phyloP scores from a whole-genome alignment of 2,888 invertebrate genomes.

The Scaptomyza flava region DNA sequence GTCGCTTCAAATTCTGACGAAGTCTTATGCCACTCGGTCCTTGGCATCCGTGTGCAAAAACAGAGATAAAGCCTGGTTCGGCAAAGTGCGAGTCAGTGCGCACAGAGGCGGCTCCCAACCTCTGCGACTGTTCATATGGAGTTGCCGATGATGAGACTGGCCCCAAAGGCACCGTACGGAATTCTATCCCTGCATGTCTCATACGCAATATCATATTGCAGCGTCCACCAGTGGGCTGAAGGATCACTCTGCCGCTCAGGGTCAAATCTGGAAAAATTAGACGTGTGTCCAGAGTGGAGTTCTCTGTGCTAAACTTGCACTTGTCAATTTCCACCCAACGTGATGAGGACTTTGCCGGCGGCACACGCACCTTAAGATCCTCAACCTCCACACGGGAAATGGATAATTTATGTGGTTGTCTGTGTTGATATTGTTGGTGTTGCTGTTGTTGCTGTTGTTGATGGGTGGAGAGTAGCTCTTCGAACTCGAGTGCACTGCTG shows the following conservation, averaged over 20 bases:
- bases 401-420: slow-evolving; percentile 75
- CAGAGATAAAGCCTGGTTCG: slow-evolving; percentile 93
- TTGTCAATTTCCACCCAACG: slow-evolving; percentile 89
- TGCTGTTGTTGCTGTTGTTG: slow-evolving; percentile 60
- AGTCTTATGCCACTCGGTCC: slow-evolving; percentile 82
- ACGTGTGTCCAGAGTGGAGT: slow-evolving; percentile 90
- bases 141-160: slow-evolving; percentile 45
- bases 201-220: slow-evolving; percentile 92
- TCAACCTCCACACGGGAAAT: slow-evolving; percentile 80
- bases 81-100: slow-evolving; percentile 93
- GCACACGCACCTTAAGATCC: slow-evolving; percentile 86
- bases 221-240: slow-evolving; percentile 85
- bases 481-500: slow-evolving; percentile 59
- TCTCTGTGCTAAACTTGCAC: slow-evolving; percentile 90
- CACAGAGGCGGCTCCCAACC: slow-evolving; percentile 80
- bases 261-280: slow-evolving; percentile 92
- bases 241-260: slow-evolving; percentile 90
- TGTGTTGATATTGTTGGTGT: slow-evolving; percentile 50
- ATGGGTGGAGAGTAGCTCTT: slow-evolving; percentile 54
- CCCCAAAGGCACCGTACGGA: slow-evolving; percentile 88
- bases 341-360: slow-evolving; percentile 87
- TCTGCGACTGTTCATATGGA: slow-evolving; percentile 75
- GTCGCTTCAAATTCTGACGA: slow-evolving; percentile 82
- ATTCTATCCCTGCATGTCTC: slow-evolving; percentile 91
- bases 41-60: slow-evolving; percentile 93